These are phyloP conservation scores for Connochaetes taurinus DNA, from an alignment of 2,113 vertebrate genomes.

Conservation along the genomic window DNA sequence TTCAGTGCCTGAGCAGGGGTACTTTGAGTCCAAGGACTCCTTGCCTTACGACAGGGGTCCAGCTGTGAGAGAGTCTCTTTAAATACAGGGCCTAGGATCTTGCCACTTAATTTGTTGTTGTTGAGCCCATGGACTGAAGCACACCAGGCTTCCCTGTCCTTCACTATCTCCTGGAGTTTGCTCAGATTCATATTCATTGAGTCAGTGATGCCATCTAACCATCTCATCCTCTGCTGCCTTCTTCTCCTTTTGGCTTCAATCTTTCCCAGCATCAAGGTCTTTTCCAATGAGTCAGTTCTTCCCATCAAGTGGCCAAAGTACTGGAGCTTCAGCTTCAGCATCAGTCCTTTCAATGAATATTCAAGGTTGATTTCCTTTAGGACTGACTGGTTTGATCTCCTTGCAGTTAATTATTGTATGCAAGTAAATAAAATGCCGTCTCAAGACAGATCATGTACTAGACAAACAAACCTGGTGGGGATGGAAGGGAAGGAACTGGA, in stretches of 20 bases:
- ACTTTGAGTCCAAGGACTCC: background rate
- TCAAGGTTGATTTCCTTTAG: background rate
- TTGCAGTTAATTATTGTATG: background rate
- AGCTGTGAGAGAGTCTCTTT: background rate
- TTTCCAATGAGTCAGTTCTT: background rate
- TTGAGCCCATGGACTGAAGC: background rate
- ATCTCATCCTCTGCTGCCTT: background rate
- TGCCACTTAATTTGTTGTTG: background rate
- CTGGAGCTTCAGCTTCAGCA: background rate
- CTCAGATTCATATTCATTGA: background rate
- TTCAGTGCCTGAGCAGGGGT: background rate
- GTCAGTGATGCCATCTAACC: background rate
- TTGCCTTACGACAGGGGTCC: background rate
- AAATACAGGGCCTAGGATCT: background rate
- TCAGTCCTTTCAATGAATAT: background rate
- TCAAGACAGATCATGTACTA: background rate
- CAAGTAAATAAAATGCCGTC: background rate
- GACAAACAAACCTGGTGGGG: rapidly evolving
- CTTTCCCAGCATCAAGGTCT: background rate
- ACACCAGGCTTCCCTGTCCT: background rate
- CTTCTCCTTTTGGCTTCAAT: background rate
- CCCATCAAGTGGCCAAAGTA: background rate
- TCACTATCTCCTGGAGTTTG: background rate
- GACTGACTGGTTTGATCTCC: background rate
- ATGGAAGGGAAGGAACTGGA: background rate